Conservation (phyloP, 2,797 vertebrate species). For the Sparidentex hasta region DNA sequence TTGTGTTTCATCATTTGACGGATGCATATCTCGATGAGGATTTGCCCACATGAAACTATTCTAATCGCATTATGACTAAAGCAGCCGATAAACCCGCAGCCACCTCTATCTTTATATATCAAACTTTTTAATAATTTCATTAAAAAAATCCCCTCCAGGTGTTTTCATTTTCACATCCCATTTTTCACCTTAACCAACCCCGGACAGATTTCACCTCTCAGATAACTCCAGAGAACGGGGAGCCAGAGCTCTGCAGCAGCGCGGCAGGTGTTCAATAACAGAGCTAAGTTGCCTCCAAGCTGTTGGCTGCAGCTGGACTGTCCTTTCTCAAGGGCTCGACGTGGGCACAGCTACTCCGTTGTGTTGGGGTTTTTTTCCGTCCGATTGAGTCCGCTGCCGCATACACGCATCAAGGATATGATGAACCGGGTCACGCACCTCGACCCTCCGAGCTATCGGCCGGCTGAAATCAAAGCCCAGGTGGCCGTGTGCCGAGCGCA, state of each 20-base stretch:
- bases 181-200: constrained; percentile 26
- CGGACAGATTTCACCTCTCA: constrained; percentile 45
- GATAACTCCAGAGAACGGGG: constrained; percentile 27
- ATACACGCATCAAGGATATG: constrained; percentile 17
- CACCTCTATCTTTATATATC: background rate
- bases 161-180: constrained; percentile 48
- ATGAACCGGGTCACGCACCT: constrained; percentile 41
- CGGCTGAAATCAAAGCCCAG: constrained; percentile 42
- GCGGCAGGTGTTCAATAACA: constrained; percentile 67
- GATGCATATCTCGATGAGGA: background rate
- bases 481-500: constrained; percentile 15
- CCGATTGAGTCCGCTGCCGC: constrained; percentile 20
- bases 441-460: constrained; percentile 2
- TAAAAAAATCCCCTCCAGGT: constrained; percentile 34
- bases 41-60: background rate
- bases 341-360: constrained; percentile 23
- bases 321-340: constrained; percentile 32
- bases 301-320: constrained; percentile 58
- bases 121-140: constrained; percentile 18
- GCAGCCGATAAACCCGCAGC: background rate
- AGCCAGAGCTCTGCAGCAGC: constrained; percentile 33
- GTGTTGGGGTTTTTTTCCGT: constrained; percentile 32
- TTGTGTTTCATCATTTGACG: background rate
- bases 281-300: constrained; percentile 52
- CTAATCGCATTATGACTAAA: constrained; percentile 11